phyloP scores from a whole-genome alignment of 1,140 invertebrate genomes.

The Caenorhabditis elegans region DNA sequence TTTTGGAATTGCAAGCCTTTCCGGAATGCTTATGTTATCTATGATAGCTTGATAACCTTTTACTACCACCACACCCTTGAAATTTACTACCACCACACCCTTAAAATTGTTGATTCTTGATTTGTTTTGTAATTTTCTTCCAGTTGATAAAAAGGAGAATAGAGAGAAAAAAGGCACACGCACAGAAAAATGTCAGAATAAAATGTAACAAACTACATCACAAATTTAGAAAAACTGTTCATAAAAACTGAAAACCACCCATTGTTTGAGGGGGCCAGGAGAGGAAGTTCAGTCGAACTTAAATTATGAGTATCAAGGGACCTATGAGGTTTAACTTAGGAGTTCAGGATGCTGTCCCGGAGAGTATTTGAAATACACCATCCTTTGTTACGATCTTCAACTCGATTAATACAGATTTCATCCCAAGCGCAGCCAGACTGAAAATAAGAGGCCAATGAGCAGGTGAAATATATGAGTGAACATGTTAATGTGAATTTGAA shows the following conservation, averaged over 20 bases:
- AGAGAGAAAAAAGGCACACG: too few species aligned
- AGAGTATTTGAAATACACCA: conserved; percentile 53
- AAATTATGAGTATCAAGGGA: conserved; percentile 25
- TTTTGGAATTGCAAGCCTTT: too few species aligned
- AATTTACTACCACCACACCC: too few species aligned
- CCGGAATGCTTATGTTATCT: too few species aligned
- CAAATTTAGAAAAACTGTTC: not conserved
- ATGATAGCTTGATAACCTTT: too few species aligned
- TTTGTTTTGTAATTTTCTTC: too few species aligned
- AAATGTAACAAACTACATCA: not conserved
- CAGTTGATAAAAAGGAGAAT: too few species aligned
- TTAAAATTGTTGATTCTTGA: too few species aligned
- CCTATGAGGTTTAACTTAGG: not conserved
- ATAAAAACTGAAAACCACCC: not conserved
- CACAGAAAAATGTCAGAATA: too few species aligned
- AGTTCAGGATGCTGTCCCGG: conserved; percentile 49
- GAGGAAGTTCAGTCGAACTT: not conserved
- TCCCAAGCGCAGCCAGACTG: conserved; percentile 51
- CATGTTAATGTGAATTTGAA: too few species aligned
- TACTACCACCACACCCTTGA: too few species aligned
- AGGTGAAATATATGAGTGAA: conserved; percentile 5
- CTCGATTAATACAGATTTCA: conserved; percentile 48
- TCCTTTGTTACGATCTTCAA: conserved; percentile 46
- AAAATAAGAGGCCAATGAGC: not conserved
- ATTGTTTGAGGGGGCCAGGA: not conserved